These are phyloP conservation scores for Xenopus tropicalis DNA, from an alignment of 2,113 vertebrate genomes.

Conservation along the genomic window DNA sequence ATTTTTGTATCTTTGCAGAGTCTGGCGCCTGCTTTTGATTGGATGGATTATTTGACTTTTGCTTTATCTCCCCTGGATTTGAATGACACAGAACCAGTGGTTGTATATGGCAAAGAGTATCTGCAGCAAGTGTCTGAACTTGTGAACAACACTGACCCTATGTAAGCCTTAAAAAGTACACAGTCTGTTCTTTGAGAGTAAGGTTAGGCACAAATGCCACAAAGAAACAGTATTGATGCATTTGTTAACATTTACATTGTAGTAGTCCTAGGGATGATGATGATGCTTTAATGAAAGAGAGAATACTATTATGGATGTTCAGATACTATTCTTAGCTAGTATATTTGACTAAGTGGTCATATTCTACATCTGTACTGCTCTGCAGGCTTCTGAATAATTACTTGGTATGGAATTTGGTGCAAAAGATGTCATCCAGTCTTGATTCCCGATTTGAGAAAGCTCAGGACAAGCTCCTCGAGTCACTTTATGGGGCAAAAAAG, in stretches of 20 bases:
- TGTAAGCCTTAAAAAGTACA: slow-evolving; percentile 13
- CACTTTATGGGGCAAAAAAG: slow-evolving; percentile 93
- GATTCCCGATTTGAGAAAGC: slow-evolving; percentile 93
- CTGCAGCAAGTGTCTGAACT: slow-evolving; percentile 90
- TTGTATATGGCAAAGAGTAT: slow-evolving; percentile 86
- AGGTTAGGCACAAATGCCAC: too few relatives aligned
- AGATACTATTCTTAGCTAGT: too few relatives aligned
- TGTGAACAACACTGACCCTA: slow-evolving; percentile 78
- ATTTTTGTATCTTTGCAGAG: slow-evolving; percentile 45
- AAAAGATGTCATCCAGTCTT: slow-evolving; percentile 85
- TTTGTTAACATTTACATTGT: too few relatives aligned
- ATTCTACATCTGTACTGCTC: not conserved
- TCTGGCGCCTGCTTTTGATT: slow-evolving; percentile 85
- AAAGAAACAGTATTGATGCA: too few relatives aligned
- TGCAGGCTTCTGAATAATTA: slow-evolving; percentile 89
- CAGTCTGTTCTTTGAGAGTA: not conserved
- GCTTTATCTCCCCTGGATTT: slow-evolving; percentile 83
- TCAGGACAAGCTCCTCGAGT: slow-evolving; percentile 90
- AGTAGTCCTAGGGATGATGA: too few relatives aligned
- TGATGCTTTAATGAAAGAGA: too few relatives aligned
- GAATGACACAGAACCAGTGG: slow-evolving; percentile 80
- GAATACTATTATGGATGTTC: too few relatives aligned
- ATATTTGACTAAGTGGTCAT: not conserved
- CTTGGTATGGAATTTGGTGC: slow-evolving; percentile 95
- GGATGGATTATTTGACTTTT: slow-evolving; percentile 88